Conservation (phyloP, 2,888 invertebrate genomes). For the Tenthredo notha region DNA sequence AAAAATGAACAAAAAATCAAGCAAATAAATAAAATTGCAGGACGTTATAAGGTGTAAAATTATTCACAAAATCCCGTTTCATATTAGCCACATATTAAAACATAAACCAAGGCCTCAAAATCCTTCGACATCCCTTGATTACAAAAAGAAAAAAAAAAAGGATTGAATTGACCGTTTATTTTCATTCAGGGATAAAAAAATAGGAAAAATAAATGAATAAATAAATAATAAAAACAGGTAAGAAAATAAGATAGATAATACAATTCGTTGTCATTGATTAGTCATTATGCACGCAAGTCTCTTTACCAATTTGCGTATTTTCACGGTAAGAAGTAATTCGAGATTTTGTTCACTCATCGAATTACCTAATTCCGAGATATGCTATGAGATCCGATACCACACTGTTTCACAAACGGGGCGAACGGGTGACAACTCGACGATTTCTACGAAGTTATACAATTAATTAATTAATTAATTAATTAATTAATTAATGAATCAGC, state of each 20-base stretch:
- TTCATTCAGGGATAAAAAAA: neutral
- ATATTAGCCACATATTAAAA: conserved; percentile 3
- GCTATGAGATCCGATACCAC: neutral
- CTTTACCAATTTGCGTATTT: neutral
- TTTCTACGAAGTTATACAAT: neutral
- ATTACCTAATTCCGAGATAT: neutral
- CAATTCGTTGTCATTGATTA: neutral
- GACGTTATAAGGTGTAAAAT: neutral
- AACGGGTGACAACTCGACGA: conserved; percentile 3
- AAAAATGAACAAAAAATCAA: neutral
- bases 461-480: neutral
- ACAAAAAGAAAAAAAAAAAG: neutral
- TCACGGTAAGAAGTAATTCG: neutral
- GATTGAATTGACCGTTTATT: neutral
- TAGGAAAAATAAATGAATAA: neutral
- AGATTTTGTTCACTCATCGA: neutral
- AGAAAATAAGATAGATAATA: neutral
- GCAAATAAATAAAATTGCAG: neutral
- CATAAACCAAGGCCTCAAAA: neutral
- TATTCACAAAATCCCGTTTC: neutral
- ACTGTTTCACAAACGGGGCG: neutral
- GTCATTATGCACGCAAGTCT: neutral
- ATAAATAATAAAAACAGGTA: neutral
- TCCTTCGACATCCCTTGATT: neutral
- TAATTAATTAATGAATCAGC: neutral